Evolutionary conservation across 53 echinoderm and acorn worm species (phyloP).

Genomic region (Zoroaster sp.): DNA sequence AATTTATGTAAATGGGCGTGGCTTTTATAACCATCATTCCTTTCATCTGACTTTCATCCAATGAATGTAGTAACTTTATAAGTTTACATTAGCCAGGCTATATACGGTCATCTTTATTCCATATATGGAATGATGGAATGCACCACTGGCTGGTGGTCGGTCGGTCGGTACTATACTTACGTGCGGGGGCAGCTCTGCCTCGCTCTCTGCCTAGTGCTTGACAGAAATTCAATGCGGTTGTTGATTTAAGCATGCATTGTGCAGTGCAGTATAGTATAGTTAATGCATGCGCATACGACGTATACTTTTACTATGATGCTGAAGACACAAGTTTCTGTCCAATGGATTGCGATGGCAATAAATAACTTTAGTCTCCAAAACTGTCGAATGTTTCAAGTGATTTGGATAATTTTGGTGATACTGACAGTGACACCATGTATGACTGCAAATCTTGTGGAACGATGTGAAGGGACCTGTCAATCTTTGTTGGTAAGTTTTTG

Average conservation of each 20-base stretch:
- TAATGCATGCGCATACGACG: too few species aligned
- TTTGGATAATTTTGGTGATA: constrained; percentile 52
- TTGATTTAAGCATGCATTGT: constrained; percentile 1
- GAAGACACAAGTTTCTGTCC: too few species aligned
- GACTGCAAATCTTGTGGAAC: constrained; percentile 48
- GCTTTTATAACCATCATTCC: constrained; percentile 26
- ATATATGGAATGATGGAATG: constrained; percentile 51
- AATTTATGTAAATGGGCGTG: constrained; percentile 44
- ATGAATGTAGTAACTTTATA: constrained; percentile 33
- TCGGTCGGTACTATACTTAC: constrained; percentile 9
- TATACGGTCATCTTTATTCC: constrained; percentile 25
- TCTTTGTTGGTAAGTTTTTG: constrained; percentile 63
- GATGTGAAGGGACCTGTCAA: constrained; percentile 61
- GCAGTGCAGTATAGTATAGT: too few species aligned
- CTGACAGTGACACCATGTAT: constrained; percentile 7
- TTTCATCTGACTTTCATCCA: constrained; percentile 74
- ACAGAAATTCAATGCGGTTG: neutral
- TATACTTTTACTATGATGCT: too few species aligned
- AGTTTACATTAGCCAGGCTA: neutral
- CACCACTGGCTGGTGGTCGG: constrained; percentile 29
- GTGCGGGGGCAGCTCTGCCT: too few species aligned
- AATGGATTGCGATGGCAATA: constrained; percentile 38
- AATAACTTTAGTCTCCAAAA: constrained; percentile 19
- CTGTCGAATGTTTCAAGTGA: constrained; percentile 2
- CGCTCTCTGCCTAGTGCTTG: too few species aligned